A percentile compares a stretch with the other conserved stretches of the same genome.
phyloP scores from a whole-genome alignment of 1,140 invertebrate species.

The Drosophila aff. region DNA sequence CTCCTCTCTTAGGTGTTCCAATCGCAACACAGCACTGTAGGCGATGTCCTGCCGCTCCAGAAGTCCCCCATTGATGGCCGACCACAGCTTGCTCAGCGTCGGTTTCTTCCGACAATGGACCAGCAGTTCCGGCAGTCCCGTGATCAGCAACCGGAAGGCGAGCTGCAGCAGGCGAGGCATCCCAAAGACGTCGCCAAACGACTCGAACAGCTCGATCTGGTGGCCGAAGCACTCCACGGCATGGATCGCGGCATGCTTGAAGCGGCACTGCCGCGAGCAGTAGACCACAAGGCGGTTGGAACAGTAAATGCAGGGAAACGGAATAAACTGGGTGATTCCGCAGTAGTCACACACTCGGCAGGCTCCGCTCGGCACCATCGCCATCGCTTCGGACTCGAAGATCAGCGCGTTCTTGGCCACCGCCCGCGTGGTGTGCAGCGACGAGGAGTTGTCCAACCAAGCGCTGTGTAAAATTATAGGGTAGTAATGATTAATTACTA shows the following conservation, averaged over 20 bases:
- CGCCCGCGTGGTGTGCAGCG: conserved; percentile 53
- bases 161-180: conserved; percentile 66
- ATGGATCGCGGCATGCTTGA: conserved; percentile 67
- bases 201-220: conserved; percentile 69
- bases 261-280: conserved; percentile 66
- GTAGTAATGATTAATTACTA: background rate
- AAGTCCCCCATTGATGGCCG: conserved; percentile 60
- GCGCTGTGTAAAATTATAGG: conserved; percentile 30
- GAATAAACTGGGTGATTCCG: conserved; percentile 65
- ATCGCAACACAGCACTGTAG: conserved; percentile 56
- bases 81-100: conserved; percentile 65
- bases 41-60: conserved; percentile 60
- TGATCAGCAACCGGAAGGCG: conserved; percentile 64
- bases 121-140: conserved; percentile 61
- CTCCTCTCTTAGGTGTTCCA: conserved; percentile 49
- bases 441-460: conserved; percentile 63
- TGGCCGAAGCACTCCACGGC: conserved; percentile 66
- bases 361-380: conserved; percentile 66
- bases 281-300: conserved; percentile 71
- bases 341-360: conserved; percentile 69
- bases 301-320: conserved; percentile 74
- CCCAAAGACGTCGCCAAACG: conserved; percentile 58
- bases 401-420: conserved; percentile 57
- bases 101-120: conserved; percentile 67
- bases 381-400: conserved; percentile 60